These are phyloP conservation scores for Phylloscopus trochilus DNA, from an alignment of 2,113 vertebrate genomes.

Conservation along the genomic window DNA sequence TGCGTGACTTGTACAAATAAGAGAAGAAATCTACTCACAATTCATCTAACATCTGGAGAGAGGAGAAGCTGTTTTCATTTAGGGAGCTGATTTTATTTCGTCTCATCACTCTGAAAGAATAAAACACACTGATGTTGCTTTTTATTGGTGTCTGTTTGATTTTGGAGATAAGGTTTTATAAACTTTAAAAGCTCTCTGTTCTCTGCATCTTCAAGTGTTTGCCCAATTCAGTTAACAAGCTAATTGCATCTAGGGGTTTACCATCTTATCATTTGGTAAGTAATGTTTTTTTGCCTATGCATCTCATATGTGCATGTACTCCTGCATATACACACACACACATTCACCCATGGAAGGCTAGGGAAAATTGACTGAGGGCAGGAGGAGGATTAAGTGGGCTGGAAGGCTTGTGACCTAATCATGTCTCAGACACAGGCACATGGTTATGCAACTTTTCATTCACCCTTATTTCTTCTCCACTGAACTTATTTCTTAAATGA, in stretches of 20 bases:
- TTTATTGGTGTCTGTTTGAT: background rate
- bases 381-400: background rate
- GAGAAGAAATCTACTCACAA: conserved; percentile 80
- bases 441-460: background rate
- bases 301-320: rapidly evolving
- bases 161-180: background rate
- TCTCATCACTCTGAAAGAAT: conserved; percentile 83
- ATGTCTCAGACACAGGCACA: background rate
- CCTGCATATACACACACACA: background rate
- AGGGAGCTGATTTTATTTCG: conserved; percentile 86
- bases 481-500: background rate
- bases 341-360: background rate
- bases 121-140: background rate
- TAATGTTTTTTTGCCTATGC: background rate
- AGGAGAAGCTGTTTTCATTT: conserved; percentile 84
- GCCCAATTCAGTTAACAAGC: background rate
- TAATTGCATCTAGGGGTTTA: background rate
- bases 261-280: background rate
- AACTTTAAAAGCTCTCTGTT: background rate
- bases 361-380: background rate
- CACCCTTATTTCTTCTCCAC: background rate
- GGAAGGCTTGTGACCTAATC: background rate
- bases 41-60: conserved; percentile 87
- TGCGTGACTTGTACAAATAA: background rate
- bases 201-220: background rate